A percentile compares a stretch with the other conserved stretches of the same genome.
phyloP scores from a whole-genome alignment of 2,113 vertebrate species.

The Pseudopipra pipra region DNA sequence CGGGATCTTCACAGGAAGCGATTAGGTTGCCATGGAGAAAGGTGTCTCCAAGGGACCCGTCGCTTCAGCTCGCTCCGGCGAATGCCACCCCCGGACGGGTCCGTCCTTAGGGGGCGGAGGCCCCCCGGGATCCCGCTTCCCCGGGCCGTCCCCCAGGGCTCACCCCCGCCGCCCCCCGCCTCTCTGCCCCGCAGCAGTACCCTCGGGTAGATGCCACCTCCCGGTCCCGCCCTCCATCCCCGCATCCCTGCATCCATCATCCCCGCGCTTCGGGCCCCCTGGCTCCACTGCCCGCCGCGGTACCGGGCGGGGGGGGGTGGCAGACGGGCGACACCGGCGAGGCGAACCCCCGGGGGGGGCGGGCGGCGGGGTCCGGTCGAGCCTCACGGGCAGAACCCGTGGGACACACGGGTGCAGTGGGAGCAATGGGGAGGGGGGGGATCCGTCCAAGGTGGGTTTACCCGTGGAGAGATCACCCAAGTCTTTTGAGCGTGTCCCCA shows the following conservation, averaged over 20 bases:
- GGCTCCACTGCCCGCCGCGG: not conserved
- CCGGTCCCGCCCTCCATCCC: not conserved
- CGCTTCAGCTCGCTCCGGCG: slow-evolving; percentile 5
- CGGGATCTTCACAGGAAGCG: slow-evolving; percentile 43
- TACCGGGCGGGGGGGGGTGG: not conserved
- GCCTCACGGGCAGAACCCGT: not conserved
- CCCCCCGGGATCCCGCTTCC: not conserved
- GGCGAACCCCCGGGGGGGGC: not conserved
- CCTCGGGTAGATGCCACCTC: not conserved
- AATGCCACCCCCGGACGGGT: slow-evolving; percentile 9
- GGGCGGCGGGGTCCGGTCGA: not conserved
- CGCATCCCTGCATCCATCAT: not conserved
- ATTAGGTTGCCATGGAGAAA: slow-evolving; percentile 61
- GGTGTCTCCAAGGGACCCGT: slow-evolving; percentile 61
- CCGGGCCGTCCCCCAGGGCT: not conserved
- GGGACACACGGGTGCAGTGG: not conserved
- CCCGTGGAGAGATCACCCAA: not conserved
- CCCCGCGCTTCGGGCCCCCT: not conserved
- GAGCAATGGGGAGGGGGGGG: not conserved
- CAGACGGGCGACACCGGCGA: not conserved
- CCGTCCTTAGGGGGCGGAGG: not conserved
- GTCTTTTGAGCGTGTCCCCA: not conserved
- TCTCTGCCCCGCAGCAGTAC: not conserved
- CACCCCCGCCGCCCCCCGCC: slow-evolving; percentile 12
- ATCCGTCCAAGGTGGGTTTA: not conserved